Base-by-base conservation (phyloP, 2,888 invertebrate genomes). In the Eilema griseolum region DNA sequence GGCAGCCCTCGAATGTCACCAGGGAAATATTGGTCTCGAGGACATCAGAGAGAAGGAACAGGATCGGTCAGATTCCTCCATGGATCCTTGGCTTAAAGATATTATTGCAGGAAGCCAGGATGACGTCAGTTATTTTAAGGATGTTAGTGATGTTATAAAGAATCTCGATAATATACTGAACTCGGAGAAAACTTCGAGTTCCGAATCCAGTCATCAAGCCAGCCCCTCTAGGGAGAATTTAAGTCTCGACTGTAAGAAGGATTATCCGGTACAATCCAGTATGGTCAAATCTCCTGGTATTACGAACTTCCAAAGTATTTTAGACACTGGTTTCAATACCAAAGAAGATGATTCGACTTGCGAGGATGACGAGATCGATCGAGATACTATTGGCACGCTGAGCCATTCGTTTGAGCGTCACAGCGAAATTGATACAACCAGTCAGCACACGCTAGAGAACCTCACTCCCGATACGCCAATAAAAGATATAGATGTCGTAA, bases 111-210 rank as follows among this genome's bases (percentile, higher is more conserved):
- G 93, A 62, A 96, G 96, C 76, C 96, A 96, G 63, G 96, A 96
- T 66, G 96, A 96, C 79, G 95, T 96, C 81, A 96, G 96, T 75
- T 96, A 96, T 83, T 96, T 96, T 79, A 94, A 92, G 78, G 96
- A 96, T 77, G 96, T 96, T 71, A 96, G 96, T 70, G 96, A 96
- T 82, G 96, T 96, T 16, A 96, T 96, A 56, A 96, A 96, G 86
- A 96, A 96, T 88, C 93, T 96, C 80, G 96, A 96, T 89, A 96
- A 96, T 81, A 96, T 96, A 71, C 89, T 96, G 62, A 96, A 96
- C 71, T 94, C 96, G 0, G 96, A 96, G 84, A 96, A 96, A 82
- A 96, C 96, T 1, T 96, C 96, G 8, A 96, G 96, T 84, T 96
- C 96, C 0, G 96, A 96, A 80, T 96, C 96, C 11, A 96, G 96